These are phyloP conservation scores for Agrotis segetum DNA, from an alignment of 2,888 invertebrate genomes.

Conservation along the genomic window DNA sequence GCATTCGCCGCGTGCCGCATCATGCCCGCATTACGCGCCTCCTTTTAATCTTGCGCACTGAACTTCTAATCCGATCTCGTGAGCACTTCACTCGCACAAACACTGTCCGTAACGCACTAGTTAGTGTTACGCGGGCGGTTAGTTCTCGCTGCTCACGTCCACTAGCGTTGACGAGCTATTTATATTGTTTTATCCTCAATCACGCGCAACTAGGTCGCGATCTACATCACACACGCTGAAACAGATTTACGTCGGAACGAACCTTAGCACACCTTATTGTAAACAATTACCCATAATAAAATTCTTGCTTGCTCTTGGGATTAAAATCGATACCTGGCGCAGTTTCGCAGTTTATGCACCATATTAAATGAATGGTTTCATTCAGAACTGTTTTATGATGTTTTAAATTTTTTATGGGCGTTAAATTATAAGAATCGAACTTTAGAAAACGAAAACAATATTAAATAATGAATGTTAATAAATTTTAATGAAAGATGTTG, in stretches of 20 bases:
- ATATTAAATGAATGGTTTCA: slow-evolving; percentile 16
- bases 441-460: neutral
- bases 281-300: slow-evolving; percentile 72
- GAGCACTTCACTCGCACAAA: slow-evolving; percentile 67
- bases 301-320: slow-evolving; percentile 65
- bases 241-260: slow-evolving; percentile 77
- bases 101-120: slow-evolving; percentile 69
- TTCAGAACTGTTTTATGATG: slow-evolving; percentile 5
- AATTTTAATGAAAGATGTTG: neutral
- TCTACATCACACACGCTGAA: slow-evolving; percentile 85
- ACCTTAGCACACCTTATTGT: slow-evolving; percentile 74
- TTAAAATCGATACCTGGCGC: slow-evolving; percentile 44
- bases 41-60: slow-evolving; percentile 51
- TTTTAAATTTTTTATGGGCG: slow-evolving; percentile 13
- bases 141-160: slow-evolving; percentile 76
- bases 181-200: slow-evolving; percentile 91
- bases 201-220: slow-evolving; percentile 89
- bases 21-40: slow-evolving; percentile 86
- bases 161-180: slow-evolving; percentile 88
- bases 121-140: slow-evolving; percentile 70
- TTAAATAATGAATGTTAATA: too few species aligned
- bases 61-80: slow-evolving; percentile 55
- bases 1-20: slow-evolving; percentile 88
- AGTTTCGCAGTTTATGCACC: slow-evolving; percentile 2
- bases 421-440: neutral